Evolutionary conservation across 1,140 invertebrate genomes (phyloP), one percentile per base, ranked within the genome.

Genomic region (Pararge aegeria): DNA sequence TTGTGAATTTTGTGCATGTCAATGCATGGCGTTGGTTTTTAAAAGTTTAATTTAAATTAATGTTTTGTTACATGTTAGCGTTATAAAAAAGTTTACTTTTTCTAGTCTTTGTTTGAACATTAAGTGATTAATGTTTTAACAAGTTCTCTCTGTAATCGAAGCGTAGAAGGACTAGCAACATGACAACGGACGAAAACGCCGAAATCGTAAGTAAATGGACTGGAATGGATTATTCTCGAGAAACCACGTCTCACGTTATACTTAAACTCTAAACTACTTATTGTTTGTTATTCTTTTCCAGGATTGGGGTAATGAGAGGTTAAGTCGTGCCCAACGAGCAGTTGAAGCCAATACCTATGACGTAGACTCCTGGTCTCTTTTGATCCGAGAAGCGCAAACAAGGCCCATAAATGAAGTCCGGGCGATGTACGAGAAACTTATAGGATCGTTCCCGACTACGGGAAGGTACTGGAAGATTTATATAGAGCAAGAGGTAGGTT

Each of bases 381-480:
- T 99, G 19, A 94, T 99, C 2, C 92, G 98, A 66, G 98, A 99
- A 91, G 95, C 97, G 2, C 95, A 99, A 90, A 95, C 94, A 1
- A 94, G 97, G 72, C 94, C 95, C 49, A 97, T 99, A 48, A 95
- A 96, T 59, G 96, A 98, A 87, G 97, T 98, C 7, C 92, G 98
- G 44, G 92, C 94, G 7, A 93, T 99, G 57, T 99, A 98, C 85
- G 98, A 99, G 90, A 95, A 95, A 73, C 91, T 99, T 1, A 96
- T 99, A 0, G 89, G 92, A 12, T 96, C 97, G 13, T 99, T 99
- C 83, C 97, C 98, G 5, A 98, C 97, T 29, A 96, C 97, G 38
- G 98, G 98, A 0, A 93, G 97, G 61, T 99, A 98, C 88, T 99
- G 98, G 98, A 99, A 99, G 91, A 96, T 98, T 66, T 99, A 99